Conservation (phyloP, 2,888 invertebrate species). For the Neria commutata region DNA sequence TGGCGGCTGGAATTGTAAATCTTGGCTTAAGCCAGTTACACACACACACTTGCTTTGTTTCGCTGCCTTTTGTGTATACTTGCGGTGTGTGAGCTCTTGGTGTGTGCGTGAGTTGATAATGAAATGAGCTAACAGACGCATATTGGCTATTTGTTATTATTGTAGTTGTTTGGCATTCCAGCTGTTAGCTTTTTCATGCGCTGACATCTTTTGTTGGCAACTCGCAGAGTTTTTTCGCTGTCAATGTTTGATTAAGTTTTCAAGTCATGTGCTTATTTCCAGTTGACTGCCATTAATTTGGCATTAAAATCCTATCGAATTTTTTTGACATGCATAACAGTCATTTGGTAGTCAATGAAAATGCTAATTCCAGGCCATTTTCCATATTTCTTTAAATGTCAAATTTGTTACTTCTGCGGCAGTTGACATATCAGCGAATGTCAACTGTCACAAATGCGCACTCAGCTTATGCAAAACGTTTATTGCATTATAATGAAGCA, state of each 20-base stretch:
- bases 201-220: neutral
- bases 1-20: constrained; percentile 6
- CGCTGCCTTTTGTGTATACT: neutral
- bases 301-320: too few relatives aligned
- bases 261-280: neutral
- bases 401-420: too few relatives aligned
- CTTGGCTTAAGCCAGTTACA: constrained; percentile 8
- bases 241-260: constrained; percentile 6
- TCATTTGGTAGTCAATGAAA: too few relatives aligned
- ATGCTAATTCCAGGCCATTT: too few relatives aligned
- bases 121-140: neutral
- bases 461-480: too few relatives aligned
- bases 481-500: too few relatives aligned
- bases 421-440: too few relatives aligned
- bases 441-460: too few relatives aligned
- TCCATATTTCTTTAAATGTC: too few relatives aligned
- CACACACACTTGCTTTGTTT: neutral
- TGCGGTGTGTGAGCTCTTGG: neutral
- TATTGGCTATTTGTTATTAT: neutral
- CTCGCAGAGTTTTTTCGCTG: too few relatives aligned
- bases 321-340: too few relatives aligned
- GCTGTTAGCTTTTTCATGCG: neutral
- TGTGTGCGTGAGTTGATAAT: constrained; percentile 3
- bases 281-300: neutral
- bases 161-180: neutral